phyloP scores from a whole-genome alignment of 1,140 invertebrate genomes.

The Chrysoperla carnea region DNA sequence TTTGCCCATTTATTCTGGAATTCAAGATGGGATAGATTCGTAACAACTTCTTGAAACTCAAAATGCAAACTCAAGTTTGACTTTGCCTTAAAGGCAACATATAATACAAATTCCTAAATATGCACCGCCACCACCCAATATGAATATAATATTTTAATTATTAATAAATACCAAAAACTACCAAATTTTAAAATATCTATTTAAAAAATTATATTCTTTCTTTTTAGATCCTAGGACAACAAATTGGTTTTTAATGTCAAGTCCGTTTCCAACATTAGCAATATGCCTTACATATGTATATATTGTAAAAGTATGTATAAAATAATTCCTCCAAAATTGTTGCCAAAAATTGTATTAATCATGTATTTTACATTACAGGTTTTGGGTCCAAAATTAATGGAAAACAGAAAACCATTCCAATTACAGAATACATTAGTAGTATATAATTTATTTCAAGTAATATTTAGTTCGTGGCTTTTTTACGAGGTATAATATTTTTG shows the following conservation, averaged over 20 bases:
- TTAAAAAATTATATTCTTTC: conserved; percentile 8
- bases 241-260: conserved; percentile 69
- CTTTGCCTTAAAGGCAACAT: too few relatives aligned
- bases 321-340: neutral
- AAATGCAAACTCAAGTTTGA: too few relatives aligned
- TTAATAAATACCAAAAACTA: too few relatives aligned
- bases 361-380: conserved; percentile 26
- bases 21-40: too few relatives aligned
- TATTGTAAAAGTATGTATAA: conserved; percentile 45
- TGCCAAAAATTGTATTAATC: neutral
- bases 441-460: conserved; percentile 77
- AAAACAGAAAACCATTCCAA: conserved; percentile 72
- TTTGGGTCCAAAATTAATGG: conserved; percentile 74
- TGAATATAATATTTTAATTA: too few relatives aligned
- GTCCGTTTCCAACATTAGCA: conserved; percentile 61
- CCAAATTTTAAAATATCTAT: too few relatives aligned
- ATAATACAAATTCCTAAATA: too few relatives aligned
- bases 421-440: conserved; percentile 59
- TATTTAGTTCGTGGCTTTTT: conserved; percentile 70
- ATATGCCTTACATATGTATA: conserved; percentile 61
- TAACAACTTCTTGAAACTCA: too few relatives aligned
- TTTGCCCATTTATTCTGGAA: too few relatives aligned
- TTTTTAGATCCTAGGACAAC: conserved; percentile 60
- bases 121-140: too few relatives aligned
- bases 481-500: conserved; percentile 43